Base-by-base conservation (phyloP, 2,888 invertebrate species). In the Meta bourneti region DNA sequence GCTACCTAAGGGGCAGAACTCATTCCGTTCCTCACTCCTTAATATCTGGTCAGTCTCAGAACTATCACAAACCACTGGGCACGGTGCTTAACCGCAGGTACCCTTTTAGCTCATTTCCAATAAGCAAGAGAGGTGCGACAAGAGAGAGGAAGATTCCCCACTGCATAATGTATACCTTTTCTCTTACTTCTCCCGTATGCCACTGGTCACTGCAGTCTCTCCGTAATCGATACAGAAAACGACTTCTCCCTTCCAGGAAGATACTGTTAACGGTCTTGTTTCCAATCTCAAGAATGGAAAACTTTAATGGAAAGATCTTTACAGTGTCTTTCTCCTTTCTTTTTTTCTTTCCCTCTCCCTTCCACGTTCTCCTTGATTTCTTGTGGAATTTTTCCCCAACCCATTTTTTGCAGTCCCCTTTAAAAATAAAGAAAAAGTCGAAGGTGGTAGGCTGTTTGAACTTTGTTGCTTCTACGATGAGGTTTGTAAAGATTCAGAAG, bases 251-350 rank as follows among this genome's bases (percentile, higher is more conserved):
- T 75, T 75, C n/a, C 69, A 82, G 89, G 72, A 90, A 84, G 84
- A 90, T 84, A 90, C 78, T 90, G 89, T 84, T 90, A 90, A 90
- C 83, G 89, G 89, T 84, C 89, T 84, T 84, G 89, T 90, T 90
- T 90, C 89, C 89, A 90, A 90, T 90, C 89, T 72, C 54, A 79
- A 71, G 89, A 90, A 90, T 84, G 83, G 84, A 84, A 90, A 90
- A 90, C 89, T 90, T 90, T 90, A 90, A 90, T 90, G 89, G 89
- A 90, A 90, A 90, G 89, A 79, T 78, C 89, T 84, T 90, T 84
- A 90, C 89, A 71, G 83, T 51, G n/a, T 71, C 71, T 83, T 83
- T 72, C 70, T 51, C 19, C 13, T 72, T 51, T 72, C 79, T n/a
- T 34, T 34, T 34, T 34, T 34, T 4, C 34, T 34, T 77, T 61